Conservation (phyloP, 2,797 vertebrate species). For the Anolis apletophallus region DNA sequence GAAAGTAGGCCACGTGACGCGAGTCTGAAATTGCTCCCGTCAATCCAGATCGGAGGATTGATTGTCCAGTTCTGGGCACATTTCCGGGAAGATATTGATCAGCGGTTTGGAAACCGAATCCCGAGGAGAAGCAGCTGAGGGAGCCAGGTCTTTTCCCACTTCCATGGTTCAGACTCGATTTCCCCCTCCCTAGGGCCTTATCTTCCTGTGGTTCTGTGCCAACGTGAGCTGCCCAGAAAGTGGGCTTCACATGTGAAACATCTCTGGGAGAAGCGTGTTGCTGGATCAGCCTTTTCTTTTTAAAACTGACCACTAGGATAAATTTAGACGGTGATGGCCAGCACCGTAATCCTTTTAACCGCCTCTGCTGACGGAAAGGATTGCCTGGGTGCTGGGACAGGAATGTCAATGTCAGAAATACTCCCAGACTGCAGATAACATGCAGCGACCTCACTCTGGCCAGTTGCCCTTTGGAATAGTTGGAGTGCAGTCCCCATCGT, state of each 20-base stretch:
- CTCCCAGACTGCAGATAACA: too few relatives aligned
- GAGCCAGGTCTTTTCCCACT: too few relatives aligned
- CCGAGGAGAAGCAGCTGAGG: too few relatives aligned
- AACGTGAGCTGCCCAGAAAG: neutral
- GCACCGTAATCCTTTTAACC: neutral
- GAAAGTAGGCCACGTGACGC: slow-evolving; percentile 50
- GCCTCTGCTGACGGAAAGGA: neutral
- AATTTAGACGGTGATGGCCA: neutral
- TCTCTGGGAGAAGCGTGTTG: neutral
- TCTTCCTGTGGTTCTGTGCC: too few relatives aligned
- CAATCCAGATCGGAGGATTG: slow-evolving; percentile 56
- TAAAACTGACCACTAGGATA: neutral
- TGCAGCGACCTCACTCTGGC: neutral
- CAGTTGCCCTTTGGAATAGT: neutral
- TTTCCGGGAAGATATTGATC: too few relatives aligned
- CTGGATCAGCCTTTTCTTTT: slow-evolving; percentile 20
- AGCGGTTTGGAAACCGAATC: too few relatives aligned
- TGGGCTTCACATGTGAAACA: neutral
- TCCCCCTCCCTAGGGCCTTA: too few relatives aligned
- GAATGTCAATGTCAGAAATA: neutral
- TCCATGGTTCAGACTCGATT: too few relatives aligned
- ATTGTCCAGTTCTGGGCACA: neutral
- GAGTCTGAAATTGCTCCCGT: slow-evolving; percentile 52
- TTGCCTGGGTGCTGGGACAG: neutral
- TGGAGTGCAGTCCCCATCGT: neutral